Base-by-base conservation (phyloP, 2,888 invertebrate species). In the Oegoconia quadripuncta region DNA sequence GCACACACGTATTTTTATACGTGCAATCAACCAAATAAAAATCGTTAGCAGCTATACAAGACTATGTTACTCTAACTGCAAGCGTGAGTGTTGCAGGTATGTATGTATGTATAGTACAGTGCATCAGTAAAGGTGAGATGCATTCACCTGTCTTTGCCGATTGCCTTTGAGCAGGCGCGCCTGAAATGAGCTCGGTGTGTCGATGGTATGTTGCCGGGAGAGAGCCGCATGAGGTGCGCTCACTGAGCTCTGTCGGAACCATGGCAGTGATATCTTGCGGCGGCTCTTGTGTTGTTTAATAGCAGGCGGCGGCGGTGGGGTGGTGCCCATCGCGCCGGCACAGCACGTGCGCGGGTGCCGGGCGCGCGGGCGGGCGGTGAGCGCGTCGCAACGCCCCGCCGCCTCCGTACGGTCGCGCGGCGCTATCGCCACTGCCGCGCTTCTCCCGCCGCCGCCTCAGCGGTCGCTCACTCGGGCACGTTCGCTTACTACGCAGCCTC, bases 121-220 rank as follows among this genome's bases (percentile, higher is more conserved):
- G 44, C 45, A 48, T 41, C 44, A 41, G 44, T 46, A 41, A 44
- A 46, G 46, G 44, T 45, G 48, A 39, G 46, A 40, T 45, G 61
- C 59, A 29, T 63, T 83, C 81, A 86, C 84, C 84, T 84, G 84
- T 52, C 80, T 76, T 58, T 89, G 89, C 59, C 91, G 90, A 67
- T 90, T 90, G 80, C 91, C 91, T 59, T 91, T 92, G 70, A 94
- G 90, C 49, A 92, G 89, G 53, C 92, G 89, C 61, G 94, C 93
- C 64, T 94, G 93, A 87, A 95, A 95, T 45, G 95, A 94, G 75
- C 94, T 91, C 65, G 95, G 95, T 52, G 95, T 94, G 83, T 96
- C 96, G 86, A 96, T 95, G 79, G 96, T 96, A 76, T 96, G 95
- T 77, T 96, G 96, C 39, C 96, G 91, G 44, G 95, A 91, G 40